Conservation (phyloP, 2,797 vertebrate species). For the Anguilla marmorata region DNA sequence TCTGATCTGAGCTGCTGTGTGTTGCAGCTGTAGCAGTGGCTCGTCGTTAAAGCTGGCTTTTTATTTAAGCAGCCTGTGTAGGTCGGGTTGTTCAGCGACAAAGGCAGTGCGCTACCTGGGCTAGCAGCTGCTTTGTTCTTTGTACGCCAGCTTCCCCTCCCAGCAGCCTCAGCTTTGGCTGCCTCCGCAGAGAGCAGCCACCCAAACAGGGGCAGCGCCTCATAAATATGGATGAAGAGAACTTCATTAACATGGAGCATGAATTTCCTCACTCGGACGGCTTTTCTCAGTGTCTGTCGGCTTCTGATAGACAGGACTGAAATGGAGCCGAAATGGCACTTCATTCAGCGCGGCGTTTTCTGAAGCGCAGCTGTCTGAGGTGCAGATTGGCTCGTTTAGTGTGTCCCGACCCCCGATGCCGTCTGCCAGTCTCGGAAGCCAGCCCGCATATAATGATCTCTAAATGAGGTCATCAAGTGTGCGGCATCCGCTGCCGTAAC, state of each 20-base stretch:
- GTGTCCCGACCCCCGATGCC: not conserved
- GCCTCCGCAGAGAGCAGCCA: not conserved
- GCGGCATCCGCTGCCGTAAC: not conserved
- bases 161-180: not conserved
- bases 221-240: not conserved
- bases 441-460: not conserved
- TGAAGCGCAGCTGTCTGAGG: not conserved
- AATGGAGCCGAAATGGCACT: not conserved
- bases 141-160: not conserved
- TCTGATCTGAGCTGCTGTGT: not conserved
- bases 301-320: not conserved
- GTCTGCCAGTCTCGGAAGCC: not conserved
- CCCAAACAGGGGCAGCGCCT: not conserved
- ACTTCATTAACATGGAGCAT: not conserved
- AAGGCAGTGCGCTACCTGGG: not conserved
- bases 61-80: not conserved
- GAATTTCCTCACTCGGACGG: not conserved
- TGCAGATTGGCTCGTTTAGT: not conserved
- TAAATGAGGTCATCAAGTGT: not conserved
- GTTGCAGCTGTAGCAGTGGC: not conserved
- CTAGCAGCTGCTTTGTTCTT: not conserved
- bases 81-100: not conserved
- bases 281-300: not conserved
- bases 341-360: not conserved
- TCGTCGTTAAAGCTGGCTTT: not conserved